Evolutionary conservation across 2,888 invertebrate species (phyloP), one percentile per base, ranked within the genome.

Genomic region (Hirtodrosophila cameraria): DNA sequence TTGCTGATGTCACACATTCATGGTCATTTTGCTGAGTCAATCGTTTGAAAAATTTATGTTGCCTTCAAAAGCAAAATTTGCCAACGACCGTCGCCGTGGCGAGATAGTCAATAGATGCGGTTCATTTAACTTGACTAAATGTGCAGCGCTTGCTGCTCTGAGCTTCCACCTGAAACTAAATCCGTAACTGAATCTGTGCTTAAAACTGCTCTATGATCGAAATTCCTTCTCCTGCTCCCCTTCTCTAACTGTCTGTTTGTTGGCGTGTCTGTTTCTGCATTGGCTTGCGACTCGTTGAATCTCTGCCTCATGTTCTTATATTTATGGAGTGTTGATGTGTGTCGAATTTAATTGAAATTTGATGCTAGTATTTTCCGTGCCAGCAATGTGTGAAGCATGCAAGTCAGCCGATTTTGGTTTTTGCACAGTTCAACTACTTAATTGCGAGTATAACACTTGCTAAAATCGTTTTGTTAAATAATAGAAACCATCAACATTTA

Each of bases 11-110:
- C 80, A 80, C 80, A 82, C 82, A 82, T 80, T 82, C 83, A 82
- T 82, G 82, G 82, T 83, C 82, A 82, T 83, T 82, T 82, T 82
- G 82, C 82, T 82, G 83, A 82, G 82, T 82, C 84, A 82, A 82
- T 82, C 82, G 82, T 79, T 82, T 82, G 82, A 82, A 82, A 82
- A 82, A 82, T 82, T 83, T 82, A 83, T 82, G 82, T 81, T 82
- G 82, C 84, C 81, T 82, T 83, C 82, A 82, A 80, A 80, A 82
- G 80, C 82, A 77, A 80, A 80, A 80, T 82, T 80, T 81, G 74
- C 83, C 67, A 71, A 39, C 25, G 70, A n/a, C 1, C 50, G 36
- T 30, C 12, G 35, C 43, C 54, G 54, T 46, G 64, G 55, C 57
- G 39, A 75, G 86, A 86, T 79, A 80, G 86, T 86, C 80, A 86